phyloP scores from a whole-genome alignment of 2,797 vertebrate species.

The Acipenser transmontanus region DNA sequence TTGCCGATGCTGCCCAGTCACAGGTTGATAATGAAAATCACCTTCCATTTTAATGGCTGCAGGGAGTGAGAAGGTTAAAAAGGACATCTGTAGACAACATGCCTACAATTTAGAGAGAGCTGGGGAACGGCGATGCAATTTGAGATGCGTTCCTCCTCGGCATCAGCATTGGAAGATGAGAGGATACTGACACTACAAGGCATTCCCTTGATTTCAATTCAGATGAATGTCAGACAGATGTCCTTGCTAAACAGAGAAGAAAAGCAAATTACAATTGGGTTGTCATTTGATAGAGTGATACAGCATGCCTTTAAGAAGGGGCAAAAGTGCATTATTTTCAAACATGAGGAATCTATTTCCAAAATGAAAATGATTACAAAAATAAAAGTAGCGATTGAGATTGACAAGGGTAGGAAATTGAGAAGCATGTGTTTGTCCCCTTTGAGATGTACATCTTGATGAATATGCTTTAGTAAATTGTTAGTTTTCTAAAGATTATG shows the following conservation, averaged over 20 bases:
- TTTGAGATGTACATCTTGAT: neutral
- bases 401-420: neutral
- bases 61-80: too few relatives aligned
- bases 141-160: neutral
- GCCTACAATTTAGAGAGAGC: too few relatives aligned
- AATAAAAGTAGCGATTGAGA: neutral
- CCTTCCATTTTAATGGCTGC: too few relatives aligned
- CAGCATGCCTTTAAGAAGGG: neutral
- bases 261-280: neutral
- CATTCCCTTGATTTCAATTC: neutral
- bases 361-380: neutral
- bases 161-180: neutral
- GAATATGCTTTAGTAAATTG: neutral
- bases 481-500: neutral
- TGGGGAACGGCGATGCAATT: too few relatives aligned
- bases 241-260: neutral
- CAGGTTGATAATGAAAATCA: too few relatives aligned
- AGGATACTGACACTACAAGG: neutral
- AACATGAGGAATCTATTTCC: conserved; percentile 9
- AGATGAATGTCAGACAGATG: conserved; percentile 2
- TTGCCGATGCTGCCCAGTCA: too few relatives aligned
- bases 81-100: too few relatives aligned
- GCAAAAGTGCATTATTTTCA: neutral
- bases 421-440: neutral
- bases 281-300: neutral